Percentiles rank a stretch among this genome's conserved stretches.
Evolutionary conservation across 2,888 invertebrate genomes (phyloP).

Genomic region (Drosophila aldrichi): DNA sequence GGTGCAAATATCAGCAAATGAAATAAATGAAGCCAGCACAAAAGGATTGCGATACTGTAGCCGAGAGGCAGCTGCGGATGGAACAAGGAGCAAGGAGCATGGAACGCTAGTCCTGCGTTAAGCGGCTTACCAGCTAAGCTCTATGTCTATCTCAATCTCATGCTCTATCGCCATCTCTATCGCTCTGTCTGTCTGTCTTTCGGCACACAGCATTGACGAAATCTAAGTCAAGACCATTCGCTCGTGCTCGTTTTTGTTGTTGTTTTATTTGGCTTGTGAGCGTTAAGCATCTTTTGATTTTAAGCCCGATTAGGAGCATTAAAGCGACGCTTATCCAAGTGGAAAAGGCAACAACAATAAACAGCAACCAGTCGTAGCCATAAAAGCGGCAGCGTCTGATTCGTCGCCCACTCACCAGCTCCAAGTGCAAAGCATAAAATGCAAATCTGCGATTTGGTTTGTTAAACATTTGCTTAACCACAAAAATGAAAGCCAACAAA

Average conservation of each 20-base stretch:
- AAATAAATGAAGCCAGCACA: slow-evolving; percentile 53
- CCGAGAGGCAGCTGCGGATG: not conserved
- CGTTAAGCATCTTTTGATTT: slow-evolving; percentile 64
- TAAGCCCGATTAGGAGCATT: slow-evolving; percentile 77
- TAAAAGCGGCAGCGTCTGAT: slow-evolving; percentile 51
- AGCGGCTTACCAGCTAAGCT: slow-evolving; percentile 55
- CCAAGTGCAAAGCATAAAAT: slow-evolving; percentile 69
- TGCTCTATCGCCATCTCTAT: slow-evolving; percentile 7
- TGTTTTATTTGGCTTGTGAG: slow-evolving; percentile 26
- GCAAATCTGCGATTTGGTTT: slow-evolving; percentile 81
- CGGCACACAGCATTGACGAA: slow-evolving; percentile 48
- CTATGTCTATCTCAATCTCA: slow-evolving; percentile 16
- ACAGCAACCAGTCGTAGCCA: slow-evolving; percentile 37
- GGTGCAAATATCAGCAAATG: slow-evolving; percentile 60
- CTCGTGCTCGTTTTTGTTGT: slow-evolving; percentile 8
- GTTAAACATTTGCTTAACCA: slow-evolving; percentile 83
- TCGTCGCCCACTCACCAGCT: slow-evolving; percentile 22
- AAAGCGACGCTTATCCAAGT: slow-evolving; percentile 72
- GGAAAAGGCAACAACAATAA: slow-evolving; percentile 52
- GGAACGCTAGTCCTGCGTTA: slow-evolving; percentile 34
- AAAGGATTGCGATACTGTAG: slow-evolving; percentile 44
- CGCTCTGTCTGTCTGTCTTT: not conserved
- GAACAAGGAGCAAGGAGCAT: not conserved
- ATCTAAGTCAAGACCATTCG: slow-evolving; percentile 21
- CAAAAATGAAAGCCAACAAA: slow-evolving; percentile 59